Evolutionary conservation across 2,113 vertebrate species (phyloP), one percentile per base, ranked within the genome.

Genomic region (Tetraodon nigroviridis): DNA sequence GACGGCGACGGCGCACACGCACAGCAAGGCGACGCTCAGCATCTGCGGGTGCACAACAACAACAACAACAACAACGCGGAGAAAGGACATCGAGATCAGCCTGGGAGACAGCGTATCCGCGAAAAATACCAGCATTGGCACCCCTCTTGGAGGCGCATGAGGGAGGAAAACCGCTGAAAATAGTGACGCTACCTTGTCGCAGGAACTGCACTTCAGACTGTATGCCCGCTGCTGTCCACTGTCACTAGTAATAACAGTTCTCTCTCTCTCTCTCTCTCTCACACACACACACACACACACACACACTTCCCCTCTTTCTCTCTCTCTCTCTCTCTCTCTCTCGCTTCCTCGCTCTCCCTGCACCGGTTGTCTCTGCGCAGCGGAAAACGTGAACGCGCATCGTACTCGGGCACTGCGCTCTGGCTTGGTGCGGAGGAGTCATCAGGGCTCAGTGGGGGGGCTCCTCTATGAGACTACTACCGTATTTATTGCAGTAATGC

Each of bases 1-100:
- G 83, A 91, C 89, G 67, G 91, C 91, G 83, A 91, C 89, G 3
- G 90, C 92, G 70, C 89, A 93, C 87, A 93, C 86, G 69, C 91
- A 93, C 85, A 92, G 67, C 67, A 94, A 67, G 77, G 92, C 91
- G 67, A 91, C 85, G 79, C 87, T 76, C 83, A 92, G 91, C 95
- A 98, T 98, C 95, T 97, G 93, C 81, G 86, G 81, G 76, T 70
- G 82, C 77, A 84, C 62, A 48, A 19, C 49, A 51, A 21, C 12
- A 86, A 19, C 49, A 51, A 21, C 12, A 86, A 91, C 82, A 89
- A 79, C 64, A 72, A 46, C 56, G 44, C 61, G 65, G 71, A 76
- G 61, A 75, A 69, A 64, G 65, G 54, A 71, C 51, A 60, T 46
- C 22, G 13, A n/a, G 48, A 48, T 44, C 42, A 44, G 16, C 10